phyloP scores from a whole-genome alignment of 2,797 vertebrate genomes.

The Mareca penelope region DNA sequence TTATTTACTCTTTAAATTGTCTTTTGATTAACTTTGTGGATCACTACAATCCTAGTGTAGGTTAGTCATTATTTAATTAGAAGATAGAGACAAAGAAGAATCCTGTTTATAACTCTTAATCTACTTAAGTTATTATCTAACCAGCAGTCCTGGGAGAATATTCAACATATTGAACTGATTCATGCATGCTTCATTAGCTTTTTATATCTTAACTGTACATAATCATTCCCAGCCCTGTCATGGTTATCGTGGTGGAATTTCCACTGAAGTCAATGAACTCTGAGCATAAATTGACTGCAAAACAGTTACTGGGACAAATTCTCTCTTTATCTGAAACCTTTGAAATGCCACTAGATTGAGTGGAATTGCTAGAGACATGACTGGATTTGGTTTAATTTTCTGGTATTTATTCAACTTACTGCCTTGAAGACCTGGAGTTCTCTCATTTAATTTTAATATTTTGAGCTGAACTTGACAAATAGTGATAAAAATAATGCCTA shows the following conservation, averaged over 20 bases:
- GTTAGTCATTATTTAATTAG: conserved; percentile 48
- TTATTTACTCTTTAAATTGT: conserved; percentile 12
- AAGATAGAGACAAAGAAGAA: conserved; percentile 26
- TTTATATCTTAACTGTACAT: conserved; percentile 43
- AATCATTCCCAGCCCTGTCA: conserved; percentile 48
- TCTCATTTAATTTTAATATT: conserved; percentile 59
- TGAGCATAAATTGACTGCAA: conserved; percentile 29
- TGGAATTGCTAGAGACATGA: conserved; percentile 36
- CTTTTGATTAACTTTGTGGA: conserved; percentile 17
- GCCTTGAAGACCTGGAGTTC: conserved; percentile 51
- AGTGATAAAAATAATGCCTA: conserved; percentile 50
- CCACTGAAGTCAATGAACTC: conserved; percentile 41
- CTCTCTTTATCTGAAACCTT: conserved; percentile 46
- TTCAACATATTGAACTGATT: conserved; percentile 43
- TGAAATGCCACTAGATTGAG: conserved; percentile 40
- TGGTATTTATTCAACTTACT: conserved; percentile 54
- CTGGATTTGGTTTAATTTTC: conserved; percentile 59
- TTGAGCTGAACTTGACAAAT: conserved; percentile 54
- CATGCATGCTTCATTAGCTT: conserved; percentile 38
- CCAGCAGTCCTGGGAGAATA: conserved; percentile 53
- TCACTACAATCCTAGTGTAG: neutral
- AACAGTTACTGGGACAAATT: conserved; percentile 57
- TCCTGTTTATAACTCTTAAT: conserved; percentile 52
- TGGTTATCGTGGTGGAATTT: conserved; percentile 49
- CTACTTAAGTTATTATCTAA: conserved; percentile 50